Conservation (phyloP, 2,113 vertebrate genomes). For the Rhinopithecus roxellana region DNA sequence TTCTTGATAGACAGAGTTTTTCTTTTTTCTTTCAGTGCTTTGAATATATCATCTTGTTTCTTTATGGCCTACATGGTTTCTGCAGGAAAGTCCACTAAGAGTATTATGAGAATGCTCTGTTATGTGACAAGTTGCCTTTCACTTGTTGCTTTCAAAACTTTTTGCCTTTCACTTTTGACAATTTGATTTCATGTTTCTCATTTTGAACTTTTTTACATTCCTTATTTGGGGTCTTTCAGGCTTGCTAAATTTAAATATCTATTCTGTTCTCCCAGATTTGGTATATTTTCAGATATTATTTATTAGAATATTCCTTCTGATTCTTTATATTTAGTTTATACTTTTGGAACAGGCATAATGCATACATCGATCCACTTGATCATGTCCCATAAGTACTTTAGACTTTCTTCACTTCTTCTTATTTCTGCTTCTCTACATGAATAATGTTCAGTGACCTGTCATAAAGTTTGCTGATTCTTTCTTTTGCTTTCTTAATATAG, state of each 20-base stretch:
- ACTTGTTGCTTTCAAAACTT: background rate
- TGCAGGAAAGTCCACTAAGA: background rate
- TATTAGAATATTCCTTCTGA: background rate
- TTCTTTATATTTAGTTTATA: background rate
- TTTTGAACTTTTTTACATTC: background rate
- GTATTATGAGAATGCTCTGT: background rate
- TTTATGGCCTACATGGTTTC: background rate
- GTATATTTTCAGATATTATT: background rate
- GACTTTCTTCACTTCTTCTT: background rate
- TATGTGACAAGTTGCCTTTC: background rate
- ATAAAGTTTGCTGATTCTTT: background rate
- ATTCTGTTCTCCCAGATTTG: background rate
- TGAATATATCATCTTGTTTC: background rate
- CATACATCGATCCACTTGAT: background rate
- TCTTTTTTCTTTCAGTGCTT: background rate
- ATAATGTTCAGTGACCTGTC: background rate
- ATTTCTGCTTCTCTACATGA: background rate
- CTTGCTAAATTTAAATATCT: background rate
- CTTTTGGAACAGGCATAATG: background rate
- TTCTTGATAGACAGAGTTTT: background rate
- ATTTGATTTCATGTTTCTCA: background rate
- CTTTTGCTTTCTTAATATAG: background rate
- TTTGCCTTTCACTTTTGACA: background rate
- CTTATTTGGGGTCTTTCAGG: background rate
- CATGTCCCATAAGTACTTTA: background rate